These are phyloP conservation scores for Teinopalpus imperialis DNA, from an alignment of 2,888 invertebrate genomes.

Conservation along the genomic window DNA sequence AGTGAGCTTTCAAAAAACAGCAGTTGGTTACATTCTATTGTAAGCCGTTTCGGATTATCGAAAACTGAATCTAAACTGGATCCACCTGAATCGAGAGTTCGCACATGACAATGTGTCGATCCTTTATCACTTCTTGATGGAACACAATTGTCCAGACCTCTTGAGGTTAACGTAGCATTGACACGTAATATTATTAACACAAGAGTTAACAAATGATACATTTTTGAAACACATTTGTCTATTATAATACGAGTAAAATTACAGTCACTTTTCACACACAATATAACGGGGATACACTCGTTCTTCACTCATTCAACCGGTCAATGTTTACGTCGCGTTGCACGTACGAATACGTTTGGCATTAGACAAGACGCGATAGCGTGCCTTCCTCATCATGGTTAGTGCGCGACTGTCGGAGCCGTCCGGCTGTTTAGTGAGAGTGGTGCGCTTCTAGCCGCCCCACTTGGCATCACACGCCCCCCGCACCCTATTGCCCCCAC, in stretches of 20 bases:
- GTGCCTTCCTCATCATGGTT: constrained; percentile 69
- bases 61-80: constrained; percentile 83
- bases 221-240: constrained; percentile 76
- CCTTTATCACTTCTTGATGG: constrained; percentile 52
- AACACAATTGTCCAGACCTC: constrained; percentile 64
- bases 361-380: constrained; percentile 57
- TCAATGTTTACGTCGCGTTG: constrained; percentile 73
- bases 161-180: constrained; percentile 68
- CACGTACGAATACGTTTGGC: constrained; percentile 58
- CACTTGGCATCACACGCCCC: constrained; percentile 50
- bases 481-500: constrained; percentile 60
- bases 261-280: constrained; percentile 38
- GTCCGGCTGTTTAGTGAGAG: constrained; percentile 59
- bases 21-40: constrained; percentile 89
- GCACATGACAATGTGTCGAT: constrained; percentile 84
- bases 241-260: constrained; percentile 35
- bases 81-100: constrained; percentile 86
- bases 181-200: constrained; percentile 78
- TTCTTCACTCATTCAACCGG: constrained; percentile 53
- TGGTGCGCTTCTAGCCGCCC: constrained; percentile 64
- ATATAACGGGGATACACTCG: constrained; percentile 47
- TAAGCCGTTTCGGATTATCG: constrained; percentile 88
- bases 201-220: constrained; percentile 77
- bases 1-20: constrained; percentile 90
- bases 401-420: constrained; percentile 63